Base-by-base conservation (phyloP, 2,113 vertebrate species). In the Centropristis striata region DNA sequence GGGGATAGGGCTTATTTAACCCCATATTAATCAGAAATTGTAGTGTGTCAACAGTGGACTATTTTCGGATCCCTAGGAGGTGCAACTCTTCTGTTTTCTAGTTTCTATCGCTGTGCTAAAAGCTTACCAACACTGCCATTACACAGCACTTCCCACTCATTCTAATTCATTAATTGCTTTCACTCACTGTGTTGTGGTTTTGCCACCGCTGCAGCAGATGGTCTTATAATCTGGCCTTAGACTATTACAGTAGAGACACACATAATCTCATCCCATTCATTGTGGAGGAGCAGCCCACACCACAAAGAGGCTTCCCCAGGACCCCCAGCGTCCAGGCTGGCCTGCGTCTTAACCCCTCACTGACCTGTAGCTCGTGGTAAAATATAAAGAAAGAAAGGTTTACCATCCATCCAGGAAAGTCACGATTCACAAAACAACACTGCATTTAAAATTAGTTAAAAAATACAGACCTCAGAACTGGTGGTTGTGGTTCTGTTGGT, bases 151-250 rank as follows among this genome's bases (percentile, higher is more conserved):
- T 53, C 28, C 47, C 12, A 11, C 23, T 60, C 42, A 32, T 53
- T 65, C 8, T 20, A 23, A 13, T 16, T 55, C 12, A 59, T 66
- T 83, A 86, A 87, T 91, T 85, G 59, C 74, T 75, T 74, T 59
- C 72, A 64, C 81, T 83, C 51, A 14, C 51, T 53, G 23, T 15
- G 47, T 9, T 67, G 58, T 14, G 75, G 76, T 75, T 44, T 67
- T 64, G 78, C 79, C 59, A 76, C 46, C 23, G 20, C 63, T 73
- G 68, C 60, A 84, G 75, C 85, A 92, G 90, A 89, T 89, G 88
- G 84, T 80, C 32, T 21, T 57, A 16, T 83, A 81, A 93, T 91
- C 83, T 85, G 81, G 21, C 13, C 41, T 80, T 51, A 87, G 76
- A 73, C 65, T 80, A 82, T 69, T 75, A 80, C 49, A 82, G 23